Base-by-base conservation (phyloP, 92 coral and sea anemone species). In the Nematostella vectensis region DNA sequence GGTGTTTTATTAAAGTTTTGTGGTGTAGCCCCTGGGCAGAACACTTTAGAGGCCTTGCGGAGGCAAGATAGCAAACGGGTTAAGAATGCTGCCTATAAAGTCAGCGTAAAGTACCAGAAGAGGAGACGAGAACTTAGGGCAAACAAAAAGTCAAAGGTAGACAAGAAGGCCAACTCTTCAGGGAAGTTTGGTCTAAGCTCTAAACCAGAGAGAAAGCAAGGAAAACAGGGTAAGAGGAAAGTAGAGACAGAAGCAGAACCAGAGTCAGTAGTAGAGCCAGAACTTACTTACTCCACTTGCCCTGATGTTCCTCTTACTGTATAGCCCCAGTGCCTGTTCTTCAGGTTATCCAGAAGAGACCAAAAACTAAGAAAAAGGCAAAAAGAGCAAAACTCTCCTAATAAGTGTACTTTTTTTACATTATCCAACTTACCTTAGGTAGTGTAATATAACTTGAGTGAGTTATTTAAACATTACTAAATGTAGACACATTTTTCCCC, bases 131-230 rank as follows among this genome's bases (percentile, higher is more conserved):
- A 27, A 8, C 31, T 62, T 23, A 27, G 57, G 0, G 43, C 68
- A n/a, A 61, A 61, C 55, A 29, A 19, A 33, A 61, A 61, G 22
- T 60, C 66, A 2, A 44, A 60, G 45, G 66, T 25, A 0, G 55
- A 60, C 3, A 26, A 24, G 17, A 37, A 48, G 18, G n/a, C n/a
- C n/a, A n/a, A n/a, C n/a, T n/a, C n/a, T n/a, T 60, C 55, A 4
- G 55, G 66, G 55, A 50, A 48, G 17, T 60, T 60, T 60, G 38
- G 54, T 39, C 50, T 59, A 23, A 28, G 27, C 44, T 61, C 67
- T 25, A 61, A 61, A 45, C 68, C 57, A 27, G 68, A 62, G 56
- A 62, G 11, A 6, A 33, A 6, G 40, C 6, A 15, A 27, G n/a
- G 31, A 27, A 36, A 23, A 21, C 27, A 11, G 25, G n/a, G 30